Percentiles rank a stretch among this genome's conserved stretches.
These are phyloP conservation scores for Conus ventricosus DNA, from an alignment of 1,140 invertebrate genomes.

Conservation along the genomic window DNA sequence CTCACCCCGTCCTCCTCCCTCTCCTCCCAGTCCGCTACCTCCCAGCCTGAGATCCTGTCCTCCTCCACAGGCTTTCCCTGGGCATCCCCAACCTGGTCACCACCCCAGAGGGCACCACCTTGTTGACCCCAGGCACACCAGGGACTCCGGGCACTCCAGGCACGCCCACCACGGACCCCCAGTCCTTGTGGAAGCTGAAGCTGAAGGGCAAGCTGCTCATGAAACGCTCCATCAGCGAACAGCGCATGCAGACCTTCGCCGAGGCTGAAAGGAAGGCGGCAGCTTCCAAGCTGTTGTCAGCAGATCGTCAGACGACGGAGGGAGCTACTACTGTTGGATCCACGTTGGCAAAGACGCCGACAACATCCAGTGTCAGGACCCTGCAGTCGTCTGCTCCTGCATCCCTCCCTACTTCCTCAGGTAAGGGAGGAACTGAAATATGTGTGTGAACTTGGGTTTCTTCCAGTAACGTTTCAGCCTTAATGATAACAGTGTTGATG, in stretches of 20 bases:
- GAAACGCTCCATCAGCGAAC: slow-evolving; percentile 69
- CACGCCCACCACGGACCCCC: slow-evolving; percentile 32
- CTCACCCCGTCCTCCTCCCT: slow-evolving; percentile 10
- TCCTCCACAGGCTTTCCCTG: slow-evolving; percentile 35
- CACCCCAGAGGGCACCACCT: slow-evolving; percentile 30
- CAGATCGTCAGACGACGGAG: neutral
- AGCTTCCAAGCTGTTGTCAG: neutral
- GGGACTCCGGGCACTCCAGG: slow-evolving; percentile 45
- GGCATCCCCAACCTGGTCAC: slow-evolving; percentile 31
- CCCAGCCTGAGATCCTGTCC: slow-evolving; percentile 29
- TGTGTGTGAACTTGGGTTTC: too few relatives aligned
- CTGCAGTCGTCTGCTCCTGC: neutral
- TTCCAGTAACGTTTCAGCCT: too few relatives aligned
- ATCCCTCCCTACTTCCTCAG: neutral
- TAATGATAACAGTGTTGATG: too few relatives aligned
- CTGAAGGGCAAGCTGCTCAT: slow-evolving; percentile 67
- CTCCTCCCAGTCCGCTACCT: neutral
- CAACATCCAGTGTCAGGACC: neutral
- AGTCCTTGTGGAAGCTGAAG: slow-evolving; percentile 48
- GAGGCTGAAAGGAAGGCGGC: neutral
- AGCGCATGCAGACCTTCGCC: slow-evolving; percentile 42
- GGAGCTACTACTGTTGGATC: neutral
- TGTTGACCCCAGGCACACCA: slow-evolving; percentile 37
- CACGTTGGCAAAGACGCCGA: neutral
- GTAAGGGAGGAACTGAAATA: neutral